Evolutionary conservation across 2,888 invertebrate species (phyloP).

Genomic region (Spatulosminthurus flaviceps): DNA sequence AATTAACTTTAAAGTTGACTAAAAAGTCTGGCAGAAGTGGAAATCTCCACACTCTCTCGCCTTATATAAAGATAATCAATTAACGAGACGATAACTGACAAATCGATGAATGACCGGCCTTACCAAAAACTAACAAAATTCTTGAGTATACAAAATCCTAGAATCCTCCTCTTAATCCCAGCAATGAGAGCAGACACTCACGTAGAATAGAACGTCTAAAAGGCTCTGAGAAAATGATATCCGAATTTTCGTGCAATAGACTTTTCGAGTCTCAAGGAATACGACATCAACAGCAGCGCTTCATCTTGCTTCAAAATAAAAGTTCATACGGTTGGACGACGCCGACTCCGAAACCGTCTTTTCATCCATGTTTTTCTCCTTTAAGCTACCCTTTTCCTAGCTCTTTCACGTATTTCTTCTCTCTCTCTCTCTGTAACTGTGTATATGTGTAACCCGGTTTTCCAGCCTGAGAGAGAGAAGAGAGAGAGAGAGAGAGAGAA

Average conservation of each 20-base stretch:
- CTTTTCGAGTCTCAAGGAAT: conserved; percentile 25
- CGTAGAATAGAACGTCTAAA: background rate
- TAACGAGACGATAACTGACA: background rate
- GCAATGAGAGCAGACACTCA: conserved; percentile 25
- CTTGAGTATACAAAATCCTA: background rate
- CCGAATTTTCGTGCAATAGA: conserved; percentile 21
- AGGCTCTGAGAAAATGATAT: conserved; percentile 30
- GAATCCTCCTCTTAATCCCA: background rate
- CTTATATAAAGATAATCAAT: too few relatives aligned
- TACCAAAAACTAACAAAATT: background rate
- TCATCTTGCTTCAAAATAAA: conserved; percentile 40
- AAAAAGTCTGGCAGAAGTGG: background rate
- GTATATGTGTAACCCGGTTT: conserved; percentile 27
- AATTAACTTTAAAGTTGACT: conserved; percentile 4
- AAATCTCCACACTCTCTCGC: background rate
- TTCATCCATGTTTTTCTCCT: conserved; percentile 36
- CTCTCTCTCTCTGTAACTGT: conserved; percentile 1
- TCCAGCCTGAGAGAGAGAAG: background rate
- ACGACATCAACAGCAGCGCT: conserved; percentile 38
- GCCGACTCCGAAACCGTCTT: conserved; percentile 41
- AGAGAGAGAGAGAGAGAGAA: background rate
- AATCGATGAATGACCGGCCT: conserved; percentile 26
- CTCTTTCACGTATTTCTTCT: conserved; percentile 24
- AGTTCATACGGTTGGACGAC: conserved; percentile 33
- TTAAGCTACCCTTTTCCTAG: background rate